Base-by-base conservation (phyloP, 64 coral and sea anemone species). In the Montipora efflorescens region DNA sequence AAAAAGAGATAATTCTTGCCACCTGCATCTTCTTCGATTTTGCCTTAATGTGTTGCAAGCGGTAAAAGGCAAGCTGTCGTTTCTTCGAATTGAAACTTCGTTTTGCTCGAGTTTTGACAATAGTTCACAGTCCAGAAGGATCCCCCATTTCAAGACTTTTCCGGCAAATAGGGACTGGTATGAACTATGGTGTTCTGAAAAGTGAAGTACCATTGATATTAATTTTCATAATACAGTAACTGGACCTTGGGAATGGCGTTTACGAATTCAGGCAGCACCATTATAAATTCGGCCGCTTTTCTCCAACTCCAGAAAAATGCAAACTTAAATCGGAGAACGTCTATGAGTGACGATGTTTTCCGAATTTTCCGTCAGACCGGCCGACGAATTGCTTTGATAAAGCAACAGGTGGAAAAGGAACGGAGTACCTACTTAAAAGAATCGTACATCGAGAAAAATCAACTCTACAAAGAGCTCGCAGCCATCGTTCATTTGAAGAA, bases 361-460 rank as follows among this genome's bases (percentile, higher is more conserved):
- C 48, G 92, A 53, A 93, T 93, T 87, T 93, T 88, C 64, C 92
- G 92, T 16, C 83, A 87, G 67, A 88, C 92, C 11, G 92, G 92
- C 16, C 47, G 77, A 74, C 69, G 86, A 49, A 93, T 93, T 25
- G 12, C 74, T 51, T 20, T 79, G 74, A 93, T 93, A 69, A 28
- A 66, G n/a, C 75, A 93, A 22, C 74, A 88, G 55, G 78, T 93
- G 28, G 92, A 93, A 9, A 88, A 25, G 7, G 92, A 93, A 61
- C 70, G 92, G 3, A 73, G 74, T 18, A 19, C 83, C 2, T 93
- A 88, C 22, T 80, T 93, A 19, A 93, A 93, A 67, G 84, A 93
- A 6, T 88, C 83, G 5, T 88, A 88, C 67, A 93, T 45, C 1
- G 76, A 88, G 22, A 93, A 93, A 80, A 93, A 93, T 36, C 59